Percentiles rank a stretch among this genome's conserved stretches.
These are phyloP conservation scores for Hemistola chrysoprasaria DNA, from an alignment of 2,888 invertebrate species.

Conservation along the genomic window DNA sequence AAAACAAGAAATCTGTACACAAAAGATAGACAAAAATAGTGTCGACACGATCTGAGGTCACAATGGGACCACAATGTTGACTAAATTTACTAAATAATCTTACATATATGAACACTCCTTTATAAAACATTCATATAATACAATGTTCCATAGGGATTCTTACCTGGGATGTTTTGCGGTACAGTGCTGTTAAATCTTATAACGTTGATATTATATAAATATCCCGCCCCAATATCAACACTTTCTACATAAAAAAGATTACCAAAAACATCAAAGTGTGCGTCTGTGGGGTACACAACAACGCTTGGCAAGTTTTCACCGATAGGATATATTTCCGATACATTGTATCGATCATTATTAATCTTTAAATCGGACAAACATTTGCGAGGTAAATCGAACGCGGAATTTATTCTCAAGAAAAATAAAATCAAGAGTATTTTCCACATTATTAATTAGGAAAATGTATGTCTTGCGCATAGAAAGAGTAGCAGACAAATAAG, in stretches of 20 bases:
- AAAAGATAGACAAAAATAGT: too few relatives aligned
- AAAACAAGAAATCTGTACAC: too few relatives aligned
- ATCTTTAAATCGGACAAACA: slow-evolving; percentile 56
- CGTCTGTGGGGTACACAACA: slow-evolving; percentile 55
- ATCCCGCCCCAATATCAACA: slow-evolving; percentile 46
- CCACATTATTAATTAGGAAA: slow-evolving; percentile 30
- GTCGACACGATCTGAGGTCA: too few relatives aligned
- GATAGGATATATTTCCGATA: slow-evolving; percentile 45
- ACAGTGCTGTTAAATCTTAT: slow-evolving; percentile 44
- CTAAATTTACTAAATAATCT: too few relatives aligned
- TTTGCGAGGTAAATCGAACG: slow-evolving; percentile 56
- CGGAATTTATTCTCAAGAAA: slow-evolving; percentile 29
- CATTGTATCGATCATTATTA: slow-evolving; percentile 52
- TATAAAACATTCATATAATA: too few relatives aligned
- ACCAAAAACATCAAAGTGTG: slow-evolving; percentile 59
- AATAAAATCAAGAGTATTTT: slow-evolving; percentile 36
- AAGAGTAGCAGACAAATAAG: too few relatives aligned
- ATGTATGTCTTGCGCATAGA: background rate
- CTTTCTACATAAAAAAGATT: slow-evolving; percentile 64
- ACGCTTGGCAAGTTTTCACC: slow-evolving; percentile 39
- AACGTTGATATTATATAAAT: slow-evolving; percentile 52
- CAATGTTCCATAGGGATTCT: too few relatives aligned
- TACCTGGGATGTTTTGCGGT: slow-evolving; percentile 54
- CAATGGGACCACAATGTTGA: too few relatives aligned
- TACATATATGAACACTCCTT: too few relatives aligned